Evolutionary conservation across 2,113 vertebrate species (phyloP).

Genomic region (Callipepla squamata): DNA sequence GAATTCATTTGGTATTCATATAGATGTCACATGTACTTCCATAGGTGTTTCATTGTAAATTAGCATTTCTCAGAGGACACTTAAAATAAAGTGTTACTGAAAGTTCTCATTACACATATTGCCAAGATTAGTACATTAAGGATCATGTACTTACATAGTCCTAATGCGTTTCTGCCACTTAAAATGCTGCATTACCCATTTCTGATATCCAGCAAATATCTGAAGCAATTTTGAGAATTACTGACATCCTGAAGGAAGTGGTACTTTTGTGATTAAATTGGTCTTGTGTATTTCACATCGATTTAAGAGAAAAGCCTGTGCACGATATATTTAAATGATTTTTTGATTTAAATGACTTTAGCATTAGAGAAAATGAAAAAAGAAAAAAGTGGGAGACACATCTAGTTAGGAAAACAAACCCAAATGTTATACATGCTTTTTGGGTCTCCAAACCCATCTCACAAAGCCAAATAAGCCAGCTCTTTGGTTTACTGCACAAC

Average conservation of each 20-base stretch:
- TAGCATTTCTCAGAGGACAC: slow-evolving; percentile 88
- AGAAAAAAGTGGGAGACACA: not conserved
- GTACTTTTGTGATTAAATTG: slow-evolving; percentile 73
- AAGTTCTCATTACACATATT: slow-evolving; percentile 86
- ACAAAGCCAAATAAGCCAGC: slow-evolving; percentile 4
- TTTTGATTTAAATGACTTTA: slow-evolving; percentile 52
- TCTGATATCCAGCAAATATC: slow-evolving; percentile 81
- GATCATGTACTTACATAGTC: slow-evolving; percentile 81
- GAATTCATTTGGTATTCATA: slow-evolving; percentile 87
- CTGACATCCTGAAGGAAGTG: slow-evolving; percentile 77
- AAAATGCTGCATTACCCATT: slow-evolving; percentile 80
- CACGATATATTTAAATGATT: slow-evolving; percentile 46
- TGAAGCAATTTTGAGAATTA: slow-evolving; percentile 80
- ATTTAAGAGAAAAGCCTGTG: not conserved
- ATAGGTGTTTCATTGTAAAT: slow-evolving; percentile 87
- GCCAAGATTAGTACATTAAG: slow-evolving; percentile 86
- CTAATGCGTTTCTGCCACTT: slow-evolving; percentile 84
- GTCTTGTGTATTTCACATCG: slow-evolving; percentile 67
- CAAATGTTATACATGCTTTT: slow-evolving; percentile 20
- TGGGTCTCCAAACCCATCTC: not conserved
- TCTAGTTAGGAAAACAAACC: slow-evolving; percentile 28
- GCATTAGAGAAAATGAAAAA: not conserved
- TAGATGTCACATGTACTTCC: slow-evolving; percentile 84
- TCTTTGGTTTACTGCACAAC: not conserved
- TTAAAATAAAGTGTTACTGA: slow-evolving; percentile 87